Base-by-base conservation (phyloP, 2,797 vertebrate genomes). In the Xenopus petersii region DNA sequence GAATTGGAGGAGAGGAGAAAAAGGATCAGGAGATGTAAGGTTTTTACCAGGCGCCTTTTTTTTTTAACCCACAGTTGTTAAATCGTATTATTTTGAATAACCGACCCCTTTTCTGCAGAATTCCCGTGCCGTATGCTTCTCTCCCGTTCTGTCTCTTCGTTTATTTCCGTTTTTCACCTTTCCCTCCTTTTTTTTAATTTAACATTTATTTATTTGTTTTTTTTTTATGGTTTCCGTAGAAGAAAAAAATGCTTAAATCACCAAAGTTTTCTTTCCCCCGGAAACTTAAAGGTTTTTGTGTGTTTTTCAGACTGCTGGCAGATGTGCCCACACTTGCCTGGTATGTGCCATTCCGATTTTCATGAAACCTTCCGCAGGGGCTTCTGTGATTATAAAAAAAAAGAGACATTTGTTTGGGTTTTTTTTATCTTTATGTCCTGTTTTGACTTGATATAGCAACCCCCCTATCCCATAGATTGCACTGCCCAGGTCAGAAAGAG, bases 1-100 rank as follows among this genome's bases (percentile, higher is more conserved):
- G 73, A 70, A 70, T 69, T 60, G 63, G 73, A 71, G 59, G 73
- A 71, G 73, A 65, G 56, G 73, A 65, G 56, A 70, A 71, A 78
- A 78, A 21, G 71, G 76, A 78, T 69, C 71, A 78, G 76, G 70
- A 78, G 76, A 78, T 71, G 73, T 73, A 78, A 71, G 71, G 73
- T 78, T 55, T 49, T 49, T 78, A 78, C 51, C 71, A 78, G 71
- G 71, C 76, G 76, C 71, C 76, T 78, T 78, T 78, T 78, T 78
- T 78, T 26, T 26, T 21, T 26, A 59, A 21, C 76, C 67, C 70
- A 46, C 71, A 67, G 54, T 73, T 55, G 54, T 55, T 36, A 55
- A 55, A 55, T 55, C 54, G 10, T 21, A 2, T 15, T 55, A 1
- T 77, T 73, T 73, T 64, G 36, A 64, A 16, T 59, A 70, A 59